These are phyloP conservation scores for Argyrosomus japonicus DNA, from an alignment of 2,113 vertebrate species.

Conservation along the genomic window DNA sequence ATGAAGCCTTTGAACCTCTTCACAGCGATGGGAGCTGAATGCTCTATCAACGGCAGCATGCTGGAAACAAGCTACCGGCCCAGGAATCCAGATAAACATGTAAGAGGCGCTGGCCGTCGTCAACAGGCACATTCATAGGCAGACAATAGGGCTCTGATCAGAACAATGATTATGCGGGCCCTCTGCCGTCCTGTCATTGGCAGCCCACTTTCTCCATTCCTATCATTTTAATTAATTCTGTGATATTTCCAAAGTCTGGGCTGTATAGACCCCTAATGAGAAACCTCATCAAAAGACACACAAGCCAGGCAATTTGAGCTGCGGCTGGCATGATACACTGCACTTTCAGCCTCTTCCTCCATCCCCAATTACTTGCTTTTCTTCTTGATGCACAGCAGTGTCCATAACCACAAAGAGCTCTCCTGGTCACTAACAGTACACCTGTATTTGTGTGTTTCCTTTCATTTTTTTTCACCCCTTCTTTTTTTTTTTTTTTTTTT, in stretches of 20 bases:
- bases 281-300: slow-evolving; percentile 82
- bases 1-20: slow-evolving; percentile 81
- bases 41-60: slow-evolving; percentile 68
- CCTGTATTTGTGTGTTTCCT: slow-evolving; percentile 39
- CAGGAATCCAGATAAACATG: slow-evolving; percentile 77
- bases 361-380: slow-evolving; percentile 72
- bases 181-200: slow-evolving; percentile 70
- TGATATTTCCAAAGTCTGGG: slow-evolving; percentile 83
- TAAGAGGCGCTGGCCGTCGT: slow-evolving; percentile 68
- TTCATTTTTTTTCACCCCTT: slow-evolving; percentile 8
- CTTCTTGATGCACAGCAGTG: slow-evolving; percentile 51
- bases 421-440: slow-evolving; percentile 39
- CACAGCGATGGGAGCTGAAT: slow-evolving; percentile 70
- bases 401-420: slow-evolving; percentile 40
- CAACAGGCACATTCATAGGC: slow-evolving; percentile 76
- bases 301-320: slow-evolving; percentile 77
- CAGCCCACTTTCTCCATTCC: slow-evolving; percentile 79
- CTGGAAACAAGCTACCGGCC: slow-evolving; percentile 67
- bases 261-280: slow-evolving; percentile 84
- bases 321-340: slow-evolving; percentile 60
- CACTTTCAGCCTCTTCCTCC: slow-evolving; percentile 55
- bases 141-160: slow-evolving; percentile 85
- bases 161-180: slow-evolving; percentile 81
- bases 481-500: not conserved
- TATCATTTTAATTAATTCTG: slow-evolving; percentile 87